These are phyloP conservation scores for Neoaliturus tenellus DNA, from an alignment of 2,888 invertebrate species.

Conservation along the genomic window DNA sequence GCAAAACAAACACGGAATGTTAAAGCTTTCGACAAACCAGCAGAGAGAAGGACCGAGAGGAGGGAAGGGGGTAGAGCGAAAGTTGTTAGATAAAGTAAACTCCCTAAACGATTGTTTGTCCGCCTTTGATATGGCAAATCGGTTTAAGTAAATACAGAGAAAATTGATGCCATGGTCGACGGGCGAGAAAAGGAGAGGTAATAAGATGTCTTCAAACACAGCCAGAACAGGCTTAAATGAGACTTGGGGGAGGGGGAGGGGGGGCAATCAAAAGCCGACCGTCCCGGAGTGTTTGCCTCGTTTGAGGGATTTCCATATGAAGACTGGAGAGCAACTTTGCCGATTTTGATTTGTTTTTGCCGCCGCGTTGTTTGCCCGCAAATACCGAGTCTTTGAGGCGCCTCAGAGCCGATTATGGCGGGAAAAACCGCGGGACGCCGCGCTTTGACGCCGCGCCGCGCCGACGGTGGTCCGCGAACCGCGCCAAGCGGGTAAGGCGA, in stretches of 20 bases:
- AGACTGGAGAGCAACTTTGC: constrained; percentile 23
- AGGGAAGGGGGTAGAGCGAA: background rate
- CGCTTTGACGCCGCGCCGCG: background rate
- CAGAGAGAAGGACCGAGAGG: background rate
- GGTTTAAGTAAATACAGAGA: constrained; percentile 48
- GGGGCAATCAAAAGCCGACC: constrained; percentile 51
- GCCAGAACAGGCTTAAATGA: constrained; percentile 33
- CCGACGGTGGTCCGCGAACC: background rate
- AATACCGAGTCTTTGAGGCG: constrained; percentile 44
- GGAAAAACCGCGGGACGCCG: background rate
- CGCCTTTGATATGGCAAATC: constrained; percentile 53
- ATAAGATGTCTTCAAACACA: constrained; percentile 49
- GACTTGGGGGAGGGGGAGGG: constrained; percentile 4
- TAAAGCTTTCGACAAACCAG: background rate
- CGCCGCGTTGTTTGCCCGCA: constrained; percentile 41
- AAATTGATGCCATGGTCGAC: constrained; percentile 39
- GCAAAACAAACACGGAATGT: constrained; percentile 2
- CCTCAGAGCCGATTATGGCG: constrained; percentile 29
- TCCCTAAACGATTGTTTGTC: constrained; percentile 50
- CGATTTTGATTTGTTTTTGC: constrained; percentile 50
- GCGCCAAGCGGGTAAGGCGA: background rate
- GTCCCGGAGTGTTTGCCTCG: constrained; percentile 43
- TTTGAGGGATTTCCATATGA: constrained; percentile 58
- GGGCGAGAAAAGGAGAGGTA: constrained; percentile 51
- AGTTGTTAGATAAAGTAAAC: constrained; percentile 48